Conservation (phyloP, 2,888 invertebrate genomes). For the Podotricha telesiphe region DNA sequence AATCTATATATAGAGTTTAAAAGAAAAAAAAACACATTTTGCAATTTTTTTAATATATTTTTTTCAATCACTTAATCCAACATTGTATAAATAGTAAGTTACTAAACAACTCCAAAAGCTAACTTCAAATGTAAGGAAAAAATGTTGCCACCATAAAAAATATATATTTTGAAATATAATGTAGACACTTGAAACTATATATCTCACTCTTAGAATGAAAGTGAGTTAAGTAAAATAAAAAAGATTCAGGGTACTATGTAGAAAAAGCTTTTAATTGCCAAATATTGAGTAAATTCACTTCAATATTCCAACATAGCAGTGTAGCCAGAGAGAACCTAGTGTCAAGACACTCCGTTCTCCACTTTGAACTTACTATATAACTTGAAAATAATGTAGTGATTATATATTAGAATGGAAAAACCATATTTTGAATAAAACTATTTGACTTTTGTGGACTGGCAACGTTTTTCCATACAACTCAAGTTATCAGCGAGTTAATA, state of each 20-base stretch:
- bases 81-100: constrained; percentile 60
- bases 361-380: no score
- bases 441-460: constrained; percentile 5
- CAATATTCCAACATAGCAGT: no score
- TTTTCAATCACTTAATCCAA: constrained; percentile 56
- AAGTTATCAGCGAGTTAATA: constrained; percentile 23
- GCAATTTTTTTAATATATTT: constrained; percentile 51
- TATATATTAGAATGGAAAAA: background rate
- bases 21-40: constrained; percentile 46
- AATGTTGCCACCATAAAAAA: constrained; percentile 22
- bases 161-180: no score
- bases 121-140: constrained; percentile 1
- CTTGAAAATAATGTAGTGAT: no score
- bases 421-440: no score
- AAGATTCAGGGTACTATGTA: no score
- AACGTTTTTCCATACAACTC: constrained; percentile 25
- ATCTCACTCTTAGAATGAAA: no score
- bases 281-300: no score
- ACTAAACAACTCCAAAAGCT: constrained; percentile 45
- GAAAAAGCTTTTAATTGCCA: no score
- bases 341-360: background rate
- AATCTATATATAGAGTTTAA: background rate
- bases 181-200: background rate
- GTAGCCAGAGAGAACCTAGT: background rate
- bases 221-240: no score